phyloP scores from a whole-genome alignment of 1,140 invertebrate genomes.

The Caenorhabditis inopinata region DNA sequence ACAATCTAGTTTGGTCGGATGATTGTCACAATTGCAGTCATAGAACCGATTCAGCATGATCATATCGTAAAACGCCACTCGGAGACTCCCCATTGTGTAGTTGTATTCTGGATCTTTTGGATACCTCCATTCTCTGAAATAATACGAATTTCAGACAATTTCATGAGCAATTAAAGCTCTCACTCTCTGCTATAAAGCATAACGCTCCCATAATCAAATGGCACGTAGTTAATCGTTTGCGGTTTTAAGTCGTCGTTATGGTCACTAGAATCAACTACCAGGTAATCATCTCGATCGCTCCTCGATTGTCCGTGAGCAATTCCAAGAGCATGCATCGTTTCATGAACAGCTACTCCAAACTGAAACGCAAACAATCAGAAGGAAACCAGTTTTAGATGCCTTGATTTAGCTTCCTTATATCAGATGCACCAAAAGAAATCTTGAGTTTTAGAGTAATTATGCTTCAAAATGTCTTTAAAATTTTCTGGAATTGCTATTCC shows the following conservation, averaged over 20 bases:
- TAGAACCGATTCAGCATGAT: background rate
- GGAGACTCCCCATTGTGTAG: constrained; percentile 3
- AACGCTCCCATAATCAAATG: background rate
- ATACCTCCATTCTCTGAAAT: background rate
- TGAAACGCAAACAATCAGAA: too few relatives aligned
- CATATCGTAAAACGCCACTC: constrained; percentile 1
- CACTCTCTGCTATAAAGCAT: background rate
- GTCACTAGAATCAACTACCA: background rate
- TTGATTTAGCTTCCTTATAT: too few relatives aligned
- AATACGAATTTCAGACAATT: background rate
- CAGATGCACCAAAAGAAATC: too few relatives aligned
- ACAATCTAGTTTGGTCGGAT: background rate
- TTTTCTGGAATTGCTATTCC: too few relatives aligned
- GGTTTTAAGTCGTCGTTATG: background rate
- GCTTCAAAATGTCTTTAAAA: too few relatives aligned
- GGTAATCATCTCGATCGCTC: background rate
- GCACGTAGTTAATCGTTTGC: background rate
- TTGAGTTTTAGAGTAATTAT: too few relatives aligned
- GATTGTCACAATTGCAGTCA: background rate
- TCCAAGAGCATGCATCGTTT: constrained; percentile 1
- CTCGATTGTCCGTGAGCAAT: background rate
- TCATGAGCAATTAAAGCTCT: background rate
- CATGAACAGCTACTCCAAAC: background rate
- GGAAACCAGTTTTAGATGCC: too few relatives aligned
- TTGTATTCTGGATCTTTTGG: constrained; percentile 7